Conservation (phyloP, 2,113 vertebrate species). For the Acinonyx jubatus region DNA sequence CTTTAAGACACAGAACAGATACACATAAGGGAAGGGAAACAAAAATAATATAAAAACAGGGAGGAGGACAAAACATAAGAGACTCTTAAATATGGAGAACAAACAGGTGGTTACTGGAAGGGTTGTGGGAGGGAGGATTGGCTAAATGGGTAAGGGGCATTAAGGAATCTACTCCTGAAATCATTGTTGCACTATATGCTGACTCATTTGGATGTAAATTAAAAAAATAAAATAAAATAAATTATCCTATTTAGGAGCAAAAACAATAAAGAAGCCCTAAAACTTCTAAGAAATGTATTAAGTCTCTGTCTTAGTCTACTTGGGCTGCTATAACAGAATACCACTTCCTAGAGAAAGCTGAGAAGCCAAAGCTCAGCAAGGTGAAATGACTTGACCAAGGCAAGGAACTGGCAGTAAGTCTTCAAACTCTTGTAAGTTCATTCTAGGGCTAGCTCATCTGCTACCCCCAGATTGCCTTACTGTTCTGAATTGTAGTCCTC, state of each 20-base stretch:
- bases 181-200: too few species aligned
- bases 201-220: too few species aligned
- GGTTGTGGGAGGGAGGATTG: too few species aligned
- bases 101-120: too few species aligned
- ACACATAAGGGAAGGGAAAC: too few species aligned
- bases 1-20: too few species aligned
- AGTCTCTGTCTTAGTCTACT: neutral
- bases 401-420: neutral
- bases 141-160: too few species aligned
- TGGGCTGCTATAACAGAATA: neutral
- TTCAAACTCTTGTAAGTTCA: constrained; percentile 9
- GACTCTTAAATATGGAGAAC: too few species aligned
- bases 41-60: too few species aligned
- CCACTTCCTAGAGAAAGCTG: neutral
- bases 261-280: constrained; percentile 15
- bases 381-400: neutral
- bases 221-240: neutral
- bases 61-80: too few species aligned
- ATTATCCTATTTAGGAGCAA: constrained; percentile 6
- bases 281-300: neutral
- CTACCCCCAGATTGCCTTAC: neutral
- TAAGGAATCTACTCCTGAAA: too few species aligned
- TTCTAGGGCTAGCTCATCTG: neutral
- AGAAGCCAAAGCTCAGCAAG: constrained; percentile 1
- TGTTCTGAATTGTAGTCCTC: neutral